Evolutionary conservation across 1,140 invertebrate species (phyloP).

Genomic region (Drosophila trapezifrons): DNA sequence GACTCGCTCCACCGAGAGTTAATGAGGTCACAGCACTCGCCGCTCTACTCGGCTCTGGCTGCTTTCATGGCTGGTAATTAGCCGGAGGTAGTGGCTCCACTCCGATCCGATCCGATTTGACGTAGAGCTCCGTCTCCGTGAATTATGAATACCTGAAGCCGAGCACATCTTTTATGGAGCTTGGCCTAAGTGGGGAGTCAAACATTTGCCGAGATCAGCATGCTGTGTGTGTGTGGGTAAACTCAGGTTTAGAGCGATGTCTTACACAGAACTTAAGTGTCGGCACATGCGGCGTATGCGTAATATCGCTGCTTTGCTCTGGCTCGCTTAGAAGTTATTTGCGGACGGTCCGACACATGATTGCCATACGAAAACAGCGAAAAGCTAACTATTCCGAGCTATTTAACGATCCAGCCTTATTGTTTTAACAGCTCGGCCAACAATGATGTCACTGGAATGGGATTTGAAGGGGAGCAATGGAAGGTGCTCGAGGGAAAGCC

Average conservation of each 20-base stretch:
- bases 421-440: slow-evolving; percentile 27
- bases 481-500: slow-evolving; percentile 4
- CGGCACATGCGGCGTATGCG: slow-evolving; percentile 75
- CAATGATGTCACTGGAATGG: slow-evolving; percentile 65
- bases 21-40: slow-evolving; percentile 72
- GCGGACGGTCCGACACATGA: slow-evolving; percentile 45
- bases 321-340: slow-evolving; percentile 45
- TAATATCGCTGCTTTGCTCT: slow-evolving; percentile 48
- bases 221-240: slow-evolving; percentile 53
- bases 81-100: slow-evolving; percentile 31
- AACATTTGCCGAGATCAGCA: slow-evolving; percentile 55
- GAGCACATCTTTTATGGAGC: slow-evolving; percentile 55
- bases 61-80: slow-evolving; percentile 51
- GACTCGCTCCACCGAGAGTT: slow-evolving; percentile 41
- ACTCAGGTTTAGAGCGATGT: slow-evolving; percentile 44
- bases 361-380: slow-evolving; percentile 56
- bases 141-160: slow-evolving; percentile 63
- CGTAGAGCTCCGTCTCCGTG: slow-evolving; percentile 6
- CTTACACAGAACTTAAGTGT: slow-evolving; percentile 61
- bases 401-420: slow-evolving; percentile 46
- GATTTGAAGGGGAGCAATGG: neutral
- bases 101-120: slow-evolving; percentile 3
- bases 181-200: slow-evolving; percentile 64
- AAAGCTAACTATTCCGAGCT: slow-evolving; percentile 55
- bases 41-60: slow-evolving; percentile 18